Conservation (phyloP, 2,113 vertebrate genomes). For the Percina caprodes region DNA sequence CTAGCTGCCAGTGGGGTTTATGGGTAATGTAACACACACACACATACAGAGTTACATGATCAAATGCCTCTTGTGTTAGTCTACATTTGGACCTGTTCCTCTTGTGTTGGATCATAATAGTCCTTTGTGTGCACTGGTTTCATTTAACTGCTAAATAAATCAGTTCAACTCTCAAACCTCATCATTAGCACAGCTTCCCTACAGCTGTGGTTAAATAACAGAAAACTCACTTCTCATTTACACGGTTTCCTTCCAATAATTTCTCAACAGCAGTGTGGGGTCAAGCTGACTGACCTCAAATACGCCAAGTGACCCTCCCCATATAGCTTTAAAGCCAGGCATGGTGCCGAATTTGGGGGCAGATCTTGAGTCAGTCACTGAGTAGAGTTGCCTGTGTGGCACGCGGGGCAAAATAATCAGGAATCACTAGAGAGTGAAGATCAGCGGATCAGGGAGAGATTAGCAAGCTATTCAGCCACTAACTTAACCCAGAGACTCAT, state of each 20-base stretch:
- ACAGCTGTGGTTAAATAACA: slow-evolving; percentile 34
- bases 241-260: background rate
- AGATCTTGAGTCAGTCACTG: background rate
- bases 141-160: slow-evolving; percentile 4
- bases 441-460: slow-evolving; percentile 64
- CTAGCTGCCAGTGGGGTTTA: slow-evolving; percentile 45
- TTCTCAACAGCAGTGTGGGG: slow-evolving; percentile 5
- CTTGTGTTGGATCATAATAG: slow-evolving; percentile 7
- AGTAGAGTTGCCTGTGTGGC: slow-evolving; percentile 14
- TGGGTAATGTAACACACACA: slow-evolving; percentile 63
- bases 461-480: slow-evolving; percentile 65
- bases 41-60: slow-evolving; percentile 44
- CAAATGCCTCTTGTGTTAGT: slow-evolving; percentile 30
- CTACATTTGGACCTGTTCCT: slow-evolving; percentile 26
- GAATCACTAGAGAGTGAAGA: slow-evolving; percentile 63
- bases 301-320: slow-evolving; percentile 2
- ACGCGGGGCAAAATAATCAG: slow-evolving; percentile 61
- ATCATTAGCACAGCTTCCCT: slow-evolving; percentile 25
- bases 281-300: slow-evolving; percentile 19
- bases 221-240: slow-evolving; percentile 26
- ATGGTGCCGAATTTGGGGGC: slow-evolving; percentile 16
- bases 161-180: background rate
- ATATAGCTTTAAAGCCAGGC: background rate
- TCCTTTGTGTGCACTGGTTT: slow-evolving; percentile 20
- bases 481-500: slow-evolving; percentile 57